Percentiles rank a stretch among this genome's conserved stretches.
Conservation (phyloP, 2,888 invertebrate genomes). For the Mamestra brassicae region DNA sequence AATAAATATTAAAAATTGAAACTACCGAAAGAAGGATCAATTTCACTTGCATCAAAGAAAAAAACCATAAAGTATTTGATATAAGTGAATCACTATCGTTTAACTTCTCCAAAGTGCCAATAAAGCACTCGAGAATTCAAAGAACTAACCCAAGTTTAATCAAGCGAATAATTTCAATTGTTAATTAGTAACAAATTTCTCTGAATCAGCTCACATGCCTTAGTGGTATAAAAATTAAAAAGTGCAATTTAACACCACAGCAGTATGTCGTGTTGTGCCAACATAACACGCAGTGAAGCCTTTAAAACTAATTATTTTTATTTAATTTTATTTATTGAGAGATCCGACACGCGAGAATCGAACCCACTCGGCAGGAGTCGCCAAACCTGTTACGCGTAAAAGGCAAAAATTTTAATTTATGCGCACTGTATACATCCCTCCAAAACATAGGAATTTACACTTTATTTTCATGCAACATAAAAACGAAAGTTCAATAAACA, state of each 20-base stretch:
- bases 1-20: background rate
- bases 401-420: slow-evolving; percentile 70
- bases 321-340: slow-evolving; percentile 87
- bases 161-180: slow-evolving; percentile 43
- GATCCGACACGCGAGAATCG: slow-evolving; percentile 79
- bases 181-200: slow-evolving; percentile 67
- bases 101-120: slow-evolving; percentile 30
- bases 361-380: slow-evolving; percentile 76
- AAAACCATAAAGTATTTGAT: too few species aligned
- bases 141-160: slow-evolving; percentile 30
- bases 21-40: background rate
- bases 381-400: slow-evolving; percentile 80
- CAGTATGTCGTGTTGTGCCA: slow-evolving; percentile 81
- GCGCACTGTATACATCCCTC: slow-evolving; percentile 16
- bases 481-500: slow-evolving; percentile 10
- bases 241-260: slow-evolving; percentile 81
- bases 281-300: slow-evolving; percentile 75
- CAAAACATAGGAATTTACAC: slow-evolving; percentile 15
- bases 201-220: slow-evolving; percentile 74
- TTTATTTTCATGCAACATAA: background rate
- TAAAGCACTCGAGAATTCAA: slow-evolving; percentile 30
- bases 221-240: slow-evolving; percentile 78
- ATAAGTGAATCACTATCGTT: slow-evolving; percentile 9
- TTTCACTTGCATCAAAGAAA: background rate
- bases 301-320: slow-evolving; percentile 86